Evolutionary conservation across 1,140 invertebrate species (phyloP).

Genomic region (Steinernema khuongi): DNA sequence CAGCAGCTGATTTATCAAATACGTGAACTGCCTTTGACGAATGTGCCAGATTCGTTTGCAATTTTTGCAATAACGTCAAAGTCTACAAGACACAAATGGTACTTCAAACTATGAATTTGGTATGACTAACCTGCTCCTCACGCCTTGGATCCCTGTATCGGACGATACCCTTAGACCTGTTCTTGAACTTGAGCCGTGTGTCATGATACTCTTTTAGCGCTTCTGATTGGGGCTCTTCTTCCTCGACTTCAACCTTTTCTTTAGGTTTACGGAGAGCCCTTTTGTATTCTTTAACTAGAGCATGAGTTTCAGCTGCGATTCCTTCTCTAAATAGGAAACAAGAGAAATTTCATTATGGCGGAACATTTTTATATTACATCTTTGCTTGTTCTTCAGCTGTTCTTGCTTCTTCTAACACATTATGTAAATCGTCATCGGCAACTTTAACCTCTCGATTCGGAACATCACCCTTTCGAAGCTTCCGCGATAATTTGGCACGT

Average conservation of each 20-base stretch:
- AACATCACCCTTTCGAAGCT: slow-evolving; percentile 26
- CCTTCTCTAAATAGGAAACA: slow-evolving; percentile 62
- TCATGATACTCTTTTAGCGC: slow-evolving; percentile 71
- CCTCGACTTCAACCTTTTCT: slow-evolving; percentile 36
- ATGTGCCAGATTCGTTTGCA: not conserved
- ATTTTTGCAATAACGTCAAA: not conserved
- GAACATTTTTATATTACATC: slow-evolving; percentile 61
- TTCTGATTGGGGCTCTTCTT: slow-evolving; percentile 64
- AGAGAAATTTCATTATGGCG: not conserved
- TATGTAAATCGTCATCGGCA: slow-evolving; percentile 37
- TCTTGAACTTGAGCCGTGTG: slow-evolving; percentile 72
- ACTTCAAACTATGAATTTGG: not conserved
- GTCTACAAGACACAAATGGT: slow-evolving; percentile 10
- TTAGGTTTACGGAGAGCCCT: slow-evolving; percentile 50
- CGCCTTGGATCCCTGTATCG: slow-evolving; percentile 62
- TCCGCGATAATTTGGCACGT: slow-evolving; percentile 33
- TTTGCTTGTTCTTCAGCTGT: slow-evolving; percentile 51
- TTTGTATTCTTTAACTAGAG: slow-evolving; percentile 48
- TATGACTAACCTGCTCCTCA: slow-evolving; percentile 58
- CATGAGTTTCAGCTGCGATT: slow-evolving; percentile 45
- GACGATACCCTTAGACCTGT: slow-evolving; percentile 45
- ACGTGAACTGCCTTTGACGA: not conserved
- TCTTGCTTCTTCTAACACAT: slow-evolving; percentile 42
- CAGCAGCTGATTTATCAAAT: slow-evolving; percentile 70
- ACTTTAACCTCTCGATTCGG: slow-evolving; percentile 21